Percentiles rank a stretch among this genome's conserved stretches.
phyloP scores from a whole-genome alignment of 2,113 vertebrate genomes.

The Dicrurus megarhynchus region DNA sequence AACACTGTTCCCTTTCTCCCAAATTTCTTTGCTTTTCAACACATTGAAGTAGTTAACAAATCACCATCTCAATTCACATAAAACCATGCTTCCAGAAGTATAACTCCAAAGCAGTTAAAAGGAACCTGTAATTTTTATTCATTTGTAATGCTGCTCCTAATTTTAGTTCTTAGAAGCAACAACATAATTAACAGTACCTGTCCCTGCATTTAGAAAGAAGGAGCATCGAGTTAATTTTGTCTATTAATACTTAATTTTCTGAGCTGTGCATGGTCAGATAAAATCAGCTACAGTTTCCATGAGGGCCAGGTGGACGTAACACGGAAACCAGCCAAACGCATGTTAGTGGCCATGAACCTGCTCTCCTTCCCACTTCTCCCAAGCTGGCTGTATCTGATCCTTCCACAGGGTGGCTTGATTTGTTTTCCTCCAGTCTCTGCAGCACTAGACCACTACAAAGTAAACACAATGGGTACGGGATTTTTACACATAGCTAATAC shows the following conservation, averaged over 20 bases:
- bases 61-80: neutral
- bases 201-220: neutral
- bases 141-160: neutral
- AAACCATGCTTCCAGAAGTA: neutral
- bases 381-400: neutral
- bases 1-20: neutral
- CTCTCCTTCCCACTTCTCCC: neutral
- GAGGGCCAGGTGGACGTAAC: neutral
- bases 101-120: neutral
- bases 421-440: neutral
- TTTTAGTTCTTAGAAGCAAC: neutral
- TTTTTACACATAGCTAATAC: neutral
- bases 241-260: neutral
- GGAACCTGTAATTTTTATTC: neutral
- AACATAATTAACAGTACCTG: neutral
- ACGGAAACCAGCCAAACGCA: neutral
- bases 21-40: neutral
- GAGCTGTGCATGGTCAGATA: neutral
- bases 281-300: neutral
- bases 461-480: neutral
- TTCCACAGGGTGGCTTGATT: neutral
- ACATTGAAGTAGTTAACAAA: neutral
- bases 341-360: neutral
- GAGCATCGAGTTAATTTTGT: neutral
- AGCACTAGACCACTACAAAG: neutral